Base-by-base conservation (phyloP, 1,140 invertebrate genomes). In the Temnothorax longispinosus region DNA sequence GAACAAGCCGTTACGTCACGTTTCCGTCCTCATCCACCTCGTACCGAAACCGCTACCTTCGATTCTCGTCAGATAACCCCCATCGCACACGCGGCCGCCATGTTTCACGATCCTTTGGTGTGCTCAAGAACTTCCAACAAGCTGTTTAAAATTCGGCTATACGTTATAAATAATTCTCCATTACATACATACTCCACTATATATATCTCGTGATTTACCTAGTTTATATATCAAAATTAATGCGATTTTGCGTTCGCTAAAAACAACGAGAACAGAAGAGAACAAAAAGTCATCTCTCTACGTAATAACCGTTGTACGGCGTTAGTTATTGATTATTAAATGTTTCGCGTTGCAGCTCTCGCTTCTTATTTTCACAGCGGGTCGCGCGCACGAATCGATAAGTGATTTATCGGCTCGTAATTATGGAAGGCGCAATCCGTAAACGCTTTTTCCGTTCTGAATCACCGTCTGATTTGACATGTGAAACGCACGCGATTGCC, bases 1-100 rank as follows among this genome's bases (percentile, higher is more conserved):
- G 58, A 84, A 58, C 44, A 84, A 87, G 85, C 85, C 87, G 78
- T 90, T 89, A 89, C 77, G 85, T 89, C 85, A 69, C 32, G 35
- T 54, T 50, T 41, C 62, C 13, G 7, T 47, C 52, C 85, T 67
- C 58, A 54, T 76, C 72, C 44, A 81, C 60, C 88, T 87, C 64
- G 67, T 81, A 62, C 58, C 71, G 47, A 58, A 90, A 60, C 60
- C 69, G 82, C 72, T 78, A 69, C 85, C 47, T 89, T 89, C 77
- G 88, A 77, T 84, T 81, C 13, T 44, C 72, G 82, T 85, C 47
- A 72, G 76, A 77, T 58, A 64, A 58, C 75, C 74, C 38, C 69
- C 52, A 85, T 78, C 74, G 72, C 62, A 27, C 13, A 21, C 54
- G 77, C n/a, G 38, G 10, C 52, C 21, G 50, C 5, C 81, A n/a